Base-by-base conservation (phyloP, 2,888 invertebrate species). In the Tiphia femorata region DNA sequence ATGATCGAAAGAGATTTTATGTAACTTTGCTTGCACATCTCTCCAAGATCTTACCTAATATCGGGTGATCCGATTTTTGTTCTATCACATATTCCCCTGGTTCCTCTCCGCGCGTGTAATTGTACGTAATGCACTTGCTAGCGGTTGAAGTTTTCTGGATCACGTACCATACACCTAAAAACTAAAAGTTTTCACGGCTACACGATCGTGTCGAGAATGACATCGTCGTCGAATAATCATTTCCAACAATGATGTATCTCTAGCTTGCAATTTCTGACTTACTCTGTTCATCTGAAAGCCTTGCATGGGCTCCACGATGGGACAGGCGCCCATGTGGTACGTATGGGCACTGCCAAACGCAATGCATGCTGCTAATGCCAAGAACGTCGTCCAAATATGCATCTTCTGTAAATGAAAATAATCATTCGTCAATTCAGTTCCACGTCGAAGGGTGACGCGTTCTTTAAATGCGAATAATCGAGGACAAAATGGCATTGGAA, bases 81-180 rank as follows among this genome's bases (percentile, higher is more conserved):
- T 91, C 89, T 56, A 94, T 80, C 62, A 87, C 82, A 73, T 91
- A 92, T 70, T 88, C 87, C 10, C 88, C 88, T 0, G 92, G 92
- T 76, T 92, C 92, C 1, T 87, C 87, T 0, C 89, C 88, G 63
- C 85, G 85, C 0, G 91, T 91, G 84, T 92, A 92, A 84, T 93
- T 93, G 83, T 94, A 93, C 1, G 89, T 89, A 73, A 94, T 88
- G 82, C 94, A 94, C 71, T 89, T 87, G 50, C 93, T 93, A 0
- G 91, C 92, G 0, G 93, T 94, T 5, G 92, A 91, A 1, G 93
- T 93, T 84, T 94, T 94, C 83, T 93, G 91, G 30, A 94, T 88
- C 10, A 91, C 93, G 81, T 91, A 92, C 94, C 94, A 94, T 12
- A 90, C 83, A 0, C 94, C 94, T 54, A 93, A 83, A 83, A 94